Base-by-base conservation (phyloP, 1,140 invertebrate genomes). In the Musca vetustissima region DNA sequence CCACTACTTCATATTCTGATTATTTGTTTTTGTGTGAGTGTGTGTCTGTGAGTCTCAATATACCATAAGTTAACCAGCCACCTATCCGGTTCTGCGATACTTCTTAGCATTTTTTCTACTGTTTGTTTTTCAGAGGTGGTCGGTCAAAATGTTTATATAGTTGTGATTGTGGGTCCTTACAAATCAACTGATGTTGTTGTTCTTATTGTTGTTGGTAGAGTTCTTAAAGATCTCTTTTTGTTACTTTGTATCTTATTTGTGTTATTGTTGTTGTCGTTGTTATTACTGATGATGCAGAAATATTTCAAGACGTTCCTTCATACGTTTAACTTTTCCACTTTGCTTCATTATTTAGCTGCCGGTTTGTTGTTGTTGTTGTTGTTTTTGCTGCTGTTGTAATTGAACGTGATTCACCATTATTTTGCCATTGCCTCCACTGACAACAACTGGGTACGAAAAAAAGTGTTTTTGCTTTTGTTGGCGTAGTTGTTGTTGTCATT, bases 361-460 rank as follows among this genome's bases (percentile, higher is more conserved):
- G 28, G 4, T 32, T 17, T 3, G 55, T 17, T 47, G 4, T 43
- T 15, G 1, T 65, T 48, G 36, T 14, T 48, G 64, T 65, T 65
- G n/a, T 48, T 65, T 32, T 65, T 24, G 19, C 24, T 49, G 59
- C 19, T 64, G 28, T 50, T 66, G 64, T 52, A 66, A 66, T 66
- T 66, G 64, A 66, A 50, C 49, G 47, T 66, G 64, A 66, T 66
- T 66, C 64, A 66, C 64, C 64, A 61, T 43, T 43, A 43, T 43
- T 43, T 43, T 43, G 36, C 36, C 36, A 43, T 43, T 43, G 36
- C 36, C n/a, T n/a, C n/a, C 36, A 13, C 36, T 43, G 36, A 43
- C 36, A 11, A 43, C 36, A 8, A n/a, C n/a, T n/a, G n/a, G n/a
- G n/a, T 43, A 43, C 4, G 19, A 61, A 61, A 61, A 32, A 61